These are phyloP conservation scores for Liposcelis brunnea DNA, from an alignment of 2,888 invertebrate genomes.

Conservation along the genomic window DNA sequence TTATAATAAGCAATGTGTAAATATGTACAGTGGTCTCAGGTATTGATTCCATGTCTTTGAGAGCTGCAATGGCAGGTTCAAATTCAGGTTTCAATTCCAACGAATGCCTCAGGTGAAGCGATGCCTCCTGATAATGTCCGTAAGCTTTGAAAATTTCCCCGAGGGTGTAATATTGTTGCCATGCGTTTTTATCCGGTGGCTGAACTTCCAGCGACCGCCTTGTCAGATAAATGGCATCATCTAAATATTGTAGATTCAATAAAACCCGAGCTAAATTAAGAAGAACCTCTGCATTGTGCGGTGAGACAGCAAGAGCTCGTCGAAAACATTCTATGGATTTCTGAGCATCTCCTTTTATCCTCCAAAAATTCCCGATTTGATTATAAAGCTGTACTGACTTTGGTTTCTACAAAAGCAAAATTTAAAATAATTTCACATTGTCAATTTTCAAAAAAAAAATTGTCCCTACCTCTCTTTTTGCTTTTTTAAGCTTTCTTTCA, in stretches of 20 bases:
- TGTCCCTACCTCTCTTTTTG: conserved; percentile 45
- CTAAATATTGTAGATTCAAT: conserved; percentile 71
- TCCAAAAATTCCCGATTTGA: conserved; percentile 83
- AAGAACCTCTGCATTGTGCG: conserved; percentile 72
- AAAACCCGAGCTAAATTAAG: conserved; percentile 69
- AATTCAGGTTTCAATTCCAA: conserved; percentile 72
- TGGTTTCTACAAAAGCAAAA: conserved; percentile 39
- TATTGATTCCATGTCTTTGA: conserved; percentile 66
- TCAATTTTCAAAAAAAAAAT: neutral
- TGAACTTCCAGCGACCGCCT: conserved; percentile 62
- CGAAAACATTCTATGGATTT: conserved; percentile 81
- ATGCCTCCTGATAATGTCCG: conserved; percentile 76
- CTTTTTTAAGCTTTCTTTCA: conserved; percentile 56
- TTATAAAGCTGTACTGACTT: conserved; percentile 72
- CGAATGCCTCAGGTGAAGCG: conserved; percentile 64
- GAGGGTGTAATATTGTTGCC: conserved; percentile 82
- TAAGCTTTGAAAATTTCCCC: conserved; percentile 85
- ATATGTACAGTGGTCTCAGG: conserved; percentile 67
- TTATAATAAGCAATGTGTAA: conserved; percentile 72
- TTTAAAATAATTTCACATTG: neutral
- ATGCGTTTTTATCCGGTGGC: conserved; percentile 68
- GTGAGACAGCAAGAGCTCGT: conserved; percentile 65
- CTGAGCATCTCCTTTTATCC: conserved; percentile 73
- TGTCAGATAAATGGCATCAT: conserved; percentile 77
- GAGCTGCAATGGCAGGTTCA: conserved; percentile 58